phyloP scores from a whole-genome alignment of 1,140 invertebrate species.

The Dendrolimus punctatus region DNA sequence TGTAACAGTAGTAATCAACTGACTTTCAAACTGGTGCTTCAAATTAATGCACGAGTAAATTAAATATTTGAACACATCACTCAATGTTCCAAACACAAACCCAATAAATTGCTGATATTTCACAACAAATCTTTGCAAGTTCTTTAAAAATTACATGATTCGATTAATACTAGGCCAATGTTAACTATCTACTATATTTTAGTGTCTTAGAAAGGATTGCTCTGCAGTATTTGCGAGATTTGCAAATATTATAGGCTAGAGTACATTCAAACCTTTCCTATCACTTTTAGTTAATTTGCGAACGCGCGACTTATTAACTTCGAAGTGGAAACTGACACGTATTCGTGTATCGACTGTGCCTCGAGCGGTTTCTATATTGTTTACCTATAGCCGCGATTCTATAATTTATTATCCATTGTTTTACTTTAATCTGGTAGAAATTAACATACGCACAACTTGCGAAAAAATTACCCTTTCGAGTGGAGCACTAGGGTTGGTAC shows the following conservation, averaged over 20 bases:
- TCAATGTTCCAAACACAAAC: too few species aligned
- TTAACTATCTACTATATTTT: neutral
- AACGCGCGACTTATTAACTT: constrained; percentile 7
- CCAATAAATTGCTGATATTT: too few species aligned
- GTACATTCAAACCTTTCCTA: constrained; percentile 41
- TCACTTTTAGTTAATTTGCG: constrained; percentile 28
- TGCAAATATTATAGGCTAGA: constrained; percentile 60
- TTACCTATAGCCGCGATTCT: too few species aligned
- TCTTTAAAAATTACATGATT: too few species aligned
- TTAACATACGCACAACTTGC: too few species aligned
- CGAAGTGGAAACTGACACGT: constrained; percentile 5
- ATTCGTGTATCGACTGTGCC: constrained; percentile 47
- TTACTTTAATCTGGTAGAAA: too few species aligned
- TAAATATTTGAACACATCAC: too few species aligned
- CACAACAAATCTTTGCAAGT: too few species aligned
- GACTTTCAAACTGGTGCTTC: neutral
- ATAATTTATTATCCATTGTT: too few species aligned
- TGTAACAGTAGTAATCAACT: too few species aligned
- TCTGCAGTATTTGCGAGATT: constrained; percentile 58
- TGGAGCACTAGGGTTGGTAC: too few species aligned
- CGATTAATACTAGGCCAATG: constrained; percentile 6
- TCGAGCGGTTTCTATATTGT: constrained; percentile 27
- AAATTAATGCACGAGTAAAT: neutral
- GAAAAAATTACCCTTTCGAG: too few species aligned
- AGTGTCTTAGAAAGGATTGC: constrained; percentile 40